A percentile compares a stretch with the other conserved stretches of the same genome.
These are phyloP conservation scores for Fulmarus glacialis DNA, from an alignment of 2,113 vertebrate genomes.

Conservation along the genomic window DNA sequence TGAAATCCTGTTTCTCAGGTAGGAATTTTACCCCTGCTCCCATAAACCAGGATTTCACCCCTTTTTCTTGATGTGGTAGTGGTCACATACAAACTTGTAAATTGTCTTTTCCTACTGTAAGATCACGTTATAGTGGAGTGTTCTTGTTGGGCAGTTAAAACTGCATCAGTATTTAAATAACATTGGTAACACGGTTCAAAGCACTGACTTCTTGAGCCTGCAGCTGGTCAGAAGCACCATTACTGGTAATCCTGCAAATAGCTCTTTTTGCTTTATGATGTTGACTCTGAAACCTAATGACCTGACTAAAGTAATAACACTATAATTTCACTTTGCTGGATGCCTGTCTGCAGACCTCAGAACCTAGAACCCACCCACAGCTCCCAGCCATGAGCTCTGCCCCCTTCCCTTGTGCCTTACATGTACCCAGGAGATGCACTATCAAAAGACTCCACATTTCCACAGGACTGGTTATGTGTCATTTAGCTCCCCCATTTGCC, in stretches of 20 bases:
- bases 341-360: neutral
- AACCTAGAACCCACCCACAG: neutral
- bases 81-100: neutral
- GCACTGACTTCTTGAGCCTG: neutral
- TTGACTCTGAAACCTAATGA: neutral
- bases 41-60: neutral
- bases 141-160: neutral
- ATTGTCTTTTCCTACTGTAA: neutral
- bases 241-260: neutral
- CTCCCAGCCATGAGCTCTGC: neutral
- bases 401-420: accelerated
- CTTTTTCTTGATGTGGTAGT: neutral
- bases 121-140: neutral
- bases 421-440: neutral
- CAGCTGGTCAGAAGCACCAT: neutral
- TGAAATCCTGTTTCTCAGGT: neutral
- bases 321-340: neutral
- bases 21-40: neutral
- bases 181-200: neutral
- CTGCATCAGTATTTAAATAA: neutral
- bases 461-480: accelerated
- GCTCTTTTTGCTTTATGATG: neutral
- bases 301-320: neutral
- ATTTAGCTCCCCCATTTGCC: neutral
- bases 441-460: neutral